Base-by-base conservation (phyloP, 2,797 vertebrate genomes). In the Pangasius macronema region DNA sequence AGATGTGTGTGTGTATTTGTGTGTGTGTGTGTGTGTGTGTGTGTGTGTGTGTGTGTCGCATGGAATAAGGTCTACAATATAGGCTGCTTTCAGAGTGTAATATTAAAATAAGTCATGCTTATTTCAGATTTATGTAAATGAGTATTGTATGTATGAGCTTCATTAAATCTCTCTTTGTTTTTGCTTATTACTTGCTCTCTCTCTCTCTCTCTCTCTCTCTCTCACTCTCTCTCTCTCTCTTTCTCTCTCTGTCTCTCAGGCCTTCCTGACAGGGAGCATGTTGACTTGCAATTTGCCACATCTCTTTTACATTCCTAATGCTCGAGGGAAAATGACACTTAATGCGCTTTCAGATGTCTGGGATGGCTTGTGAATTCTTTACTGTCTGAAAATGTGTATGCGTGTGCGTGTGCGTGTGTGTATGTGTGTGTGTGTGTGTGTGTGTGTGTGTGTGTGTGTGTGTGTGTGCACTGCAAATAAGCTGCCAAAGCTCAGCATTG, bases 341-440 rank as follows among this genome's bases (percentile, higher is more conserved):
- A 92, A 94, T 93, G 90, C 87, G 88, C 86, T 94, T 92, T 93
- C 92, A 94, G 93, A 93, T 93, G 91, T 89, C 79, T 82, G 59
- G 85, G 83, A 84, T n/a, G 61, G 93, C 93, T 94, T 93, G 93
- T 93, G 92, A 93, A 91, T 91, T 93, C 88, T 77, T 51, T 87
- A 88, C 87, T 87, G 82, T 86, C 89, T 87, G 85, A 87, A 89
- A 84, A 65, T 46, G 87, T 39, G 86, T 84, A 57, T 84, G 79
- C 79, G 86, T 88, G 79, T 76, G 82, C 84, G 76, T 87, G 84
- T 89, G 83, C 85, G 87, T n/a, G 53, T 3, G 81, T 84, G 57
- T 81, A 39, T 72, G 46, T 53, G 42, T 87, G 53, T 89, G 86
- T 36, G 33, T 14, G 70, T 87, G 79, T 14, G 70, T 87, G 79